A percentile compares a stretch with the other conserved stretches of the same genome.
These are phyloP conservation scores for Caenorhabditis plicata DNA, from an alignment of 2,888 invertebrate species.

Conservation along the genomic window DNA sequence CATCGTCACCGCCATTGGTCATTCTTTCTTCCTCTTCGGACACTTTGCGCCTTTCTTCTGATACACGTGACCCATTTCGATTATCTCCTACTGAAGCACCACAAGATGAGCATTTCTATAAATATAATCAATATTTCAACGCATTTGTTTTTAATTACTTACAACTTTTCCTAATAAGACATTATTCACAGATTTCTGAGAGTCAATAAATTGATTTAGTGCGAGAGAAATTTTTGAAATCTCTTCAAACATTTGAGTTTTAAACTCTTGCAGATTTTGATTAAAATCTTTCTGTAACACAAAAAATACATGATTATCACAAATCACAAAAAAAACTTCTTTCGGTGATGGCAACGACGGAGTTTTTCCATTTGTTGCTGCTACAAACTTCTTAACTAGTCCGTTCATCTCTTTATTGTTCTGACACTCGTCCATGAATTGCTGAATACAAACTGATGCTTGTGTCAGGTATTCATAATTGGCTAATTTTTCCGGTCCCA, in stretches of 20 bases:
- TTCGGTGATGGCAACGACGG: not conserved
- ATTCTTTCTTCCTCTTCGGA: conserved; percentile 17
- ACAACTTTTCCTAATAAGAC: conserved; percentile 21
- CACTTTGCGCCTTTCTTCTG: conserved; percentile 24
- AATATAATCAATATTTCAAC: not conserved
- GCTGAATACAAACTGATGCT: conserved; percentile 5
- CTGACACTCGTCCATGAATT: conserved; percentile 1
- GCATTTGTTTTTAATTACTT: not conserved
- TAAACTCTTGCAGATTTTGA: not conserved
- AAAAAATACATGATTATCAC: no score
- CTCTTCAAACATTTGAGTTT: conserved; percentile 5
- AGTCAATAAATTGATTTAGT: conserved; percentile 15
- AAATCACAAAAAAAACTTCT: not conserved
- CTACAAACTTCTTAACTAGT: not conserved
- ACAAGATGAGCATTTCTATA: not conserved
- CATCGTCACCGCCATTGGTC: conserved; percentile 13
- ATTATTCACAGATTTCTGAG: conserved; percentile 9
- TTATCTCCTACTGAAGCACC: conserved; percentile 1
- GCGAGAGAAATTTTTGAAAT: conserved; percentile 11
- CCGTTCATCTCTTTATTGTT: not conserved
- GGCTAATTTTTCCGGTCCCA: conserved; percentile 1
- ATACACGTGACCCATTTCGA: conserved; percentile 2
- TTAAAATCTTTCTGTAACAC: no score
- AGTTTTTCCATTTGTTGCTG: not conserved
- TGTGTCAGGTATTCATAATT: conserved; percentile 2